Percentiles rank a stretch among this genome's conserved stretches.
phyloP scores from a whole-genome alignment of 2,888 invertebrate species.

The Thecocarcelia acutangulata region DNA sequence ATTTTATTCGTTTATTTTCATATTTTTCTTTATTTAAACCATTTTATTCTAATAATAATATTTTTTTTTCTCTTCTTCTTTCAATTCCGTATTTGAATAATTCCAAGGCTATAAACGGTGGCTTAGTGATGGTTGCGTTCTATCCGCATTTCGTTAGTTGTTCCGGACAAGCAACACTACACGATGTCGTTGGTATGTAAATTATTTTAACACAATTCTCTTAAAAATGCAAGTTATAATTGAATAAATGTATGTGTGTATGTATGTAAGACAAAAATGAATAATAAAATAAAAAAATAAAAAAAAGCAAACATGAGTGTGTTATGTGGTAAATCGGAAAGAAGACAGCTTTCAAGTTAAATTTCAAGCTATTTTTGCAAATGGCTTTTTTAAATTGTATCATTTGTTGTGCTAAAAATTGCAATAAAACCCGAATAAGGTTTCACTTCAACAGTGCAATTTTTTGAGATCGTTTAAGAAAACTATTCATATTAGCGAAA shows the following conservation, averaged over 20 bases:
- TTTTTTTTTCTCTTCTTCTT: conserved; percentile 11
- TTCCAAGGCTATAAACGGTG: conserved; percentile 84
- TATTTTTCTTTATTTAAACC: conserved; percentile 43
- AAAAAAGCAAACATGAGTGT: neutral
- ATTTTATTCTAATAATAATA: conserved; percentile 23
- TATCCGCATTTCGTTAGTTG: conserved; percentile 84
- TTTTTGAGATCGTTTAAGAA: no score
- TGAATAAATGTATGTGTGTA: conserved; percentile 46
- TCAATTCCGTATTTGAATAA: conserved; percentile 66
- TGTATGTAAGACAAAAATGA: neutral
- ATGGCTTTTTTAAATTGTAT: no score
- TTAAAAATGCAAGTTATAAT: conserved; percentile 56
- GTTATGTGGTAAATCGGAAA: no score
- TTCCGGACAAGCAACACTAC: conserved; percentile 83
- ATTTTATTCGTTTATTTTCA: conserved; percentile 9
- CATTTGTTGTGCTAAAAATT: no score
- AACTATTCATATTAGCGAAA: no score
- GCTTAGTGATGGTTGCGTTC: conserved; percentile 86
- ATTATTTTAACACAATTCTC: conserved; percentile 47
- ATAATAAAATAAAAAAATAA: neutral
- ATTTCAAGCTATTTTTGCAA: no score
- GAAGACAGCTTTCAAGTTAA: no score
- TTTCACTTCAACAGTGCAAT: no score
- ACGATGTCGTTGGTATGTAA: conserved; percentile 84
- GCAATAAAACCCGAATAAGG: no score